These are phyloP conservation scores for Typhlichthys subterraneus DNA, from an alignment of 2,797 vertebrate genomes.

Conservation along the genomic window DNA sequence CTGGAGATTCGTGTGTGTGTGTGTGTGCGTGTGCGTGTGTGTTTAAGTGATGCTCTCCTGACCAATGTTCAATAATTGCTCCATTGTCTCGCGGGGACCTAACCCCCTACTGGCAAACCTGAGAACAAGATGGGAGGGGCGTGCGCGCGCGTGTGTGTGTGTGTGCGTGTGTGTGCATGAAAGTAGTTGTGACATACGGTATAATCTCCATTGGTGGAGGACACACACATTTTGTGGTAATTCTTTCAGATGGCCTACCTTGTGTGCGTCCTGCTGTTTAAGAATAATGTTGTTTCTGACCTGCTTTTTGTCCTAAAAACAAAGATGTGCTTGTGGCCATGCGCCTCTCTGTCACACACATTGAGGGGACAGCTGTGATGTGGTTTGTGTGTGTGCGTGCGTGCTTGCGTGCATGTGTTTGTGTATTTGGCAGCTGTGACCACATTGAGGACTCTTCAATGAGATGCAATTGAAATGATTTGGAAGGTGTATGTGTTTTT, in stretches of 20 bases:
- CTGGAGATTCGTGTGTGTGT: constrained; percentile 5
- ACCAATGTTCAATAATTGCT: constrained; percentile 35
- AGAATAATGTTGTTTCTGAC: constrained; percentile 60
- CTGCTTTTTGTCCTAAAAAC: constrained; percentile 61
- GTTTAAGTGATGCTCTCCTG: constrained; percentile 22
- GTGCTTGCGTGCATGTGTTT: constrained; percentile 25
- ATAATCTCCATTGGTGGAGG: constrained; percentile 56
- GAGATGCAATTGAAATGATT: constrained; percentile 67
- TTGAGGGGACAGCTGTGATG: constrained; percentile 22
- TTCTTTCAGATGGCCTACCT: constrained; percentile 29
- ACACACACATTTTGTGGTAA: constrained; percentile 52
- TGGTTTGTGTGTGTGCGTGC: constrained; percentile 11
- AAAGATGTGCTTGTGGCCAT: constrained; percentile 54
- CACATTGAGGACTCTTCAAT: constrained; percentile 63
- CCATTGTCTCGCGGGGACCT: constrained; percentile 22
- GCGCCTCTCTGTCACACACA: constrained; percentile 36
- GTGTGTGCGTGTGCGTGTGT: constrained; percentile 8
- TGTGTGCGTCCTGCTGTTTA: constrained; percentile 42
- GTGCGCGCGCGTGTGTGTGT: constrained; percentile 3
- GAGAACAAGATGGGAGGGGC: background rate
- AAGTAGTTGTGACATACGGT: constrained; percentile 15
- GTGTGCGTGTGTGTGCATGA: constrained; percentile 19
- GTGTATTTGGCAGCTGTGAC: constrained; percentile 55
- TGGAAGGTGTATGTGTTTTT: constrained; percentile 8
- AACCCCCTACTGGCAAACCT: constrained; percentile 41